Conservation (phyloP, 1,140 invertebrate genomes). For the Zaprionus taronus region DNA sequence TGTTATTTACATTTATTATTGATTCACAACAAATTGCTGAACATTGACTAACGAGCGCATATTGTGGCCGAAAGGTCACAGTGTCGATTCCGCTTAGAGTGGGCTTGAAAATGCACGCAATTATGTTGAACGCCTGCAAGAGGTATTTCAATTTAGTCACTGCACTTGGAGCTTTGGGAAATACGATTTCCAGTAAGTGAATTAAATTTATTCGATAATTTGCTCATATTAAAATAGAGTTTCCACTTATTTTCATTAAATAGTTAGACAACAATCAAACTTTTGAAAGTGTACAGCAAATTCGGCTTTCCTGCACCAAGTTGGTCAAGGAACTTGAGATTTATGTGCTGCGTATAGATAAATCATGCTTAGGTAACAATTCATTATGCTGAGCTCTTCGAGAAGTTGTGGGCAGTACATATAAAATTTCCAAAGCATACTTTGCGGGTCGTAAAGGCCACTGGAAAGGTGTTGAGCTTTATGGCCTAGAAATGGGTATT, state of each 20-base stretch:
- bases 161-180: background rate
- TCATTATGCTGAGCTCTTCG: slow-evolving; percentile 67
- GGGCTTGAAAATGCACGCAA: slow-evolving; percentile 45
- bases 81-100: slow-evolving; percentile 38
- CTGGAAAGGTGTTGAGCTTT: slow-evolving; percentile 56
- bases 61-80: slow-evolving; percentile 78
- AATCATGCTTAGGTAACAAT: slow-evolving; percentile 78
- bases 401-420: slow-evolving; percentile 20
- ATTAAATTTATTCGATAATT: too few relatives aligned
- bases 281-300: background rate
- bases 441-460: slow-evolving; percentile 27
- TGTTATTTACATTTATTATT: slow-evolving; percentile 83
- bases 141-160: slow-evolving; percentile 7
- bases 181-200: background rate
- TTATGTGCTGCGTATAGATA: slow-evolving; percentile 68
- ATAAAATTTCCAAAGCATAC: slow-evolving; percentile 41
- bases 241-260: background rate
- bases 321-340: slow-evolving; percentile 39
- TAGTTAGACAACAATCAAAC: background rate
- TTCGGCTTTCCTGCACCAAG: background rate
- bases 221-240: too few relatives aligned
- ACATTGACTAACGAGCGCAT: slow-evolving; percentile 75
- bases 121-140: slow-evolving; percentile 43
- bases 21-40: slow-evolving; percentile 76
- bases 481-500: slow-evolving; percentile 41